Evolutionary conservation across 2,797 vertebrate species (phyloP).

Genomic region (Aeoliscus strigatus): DNA sequence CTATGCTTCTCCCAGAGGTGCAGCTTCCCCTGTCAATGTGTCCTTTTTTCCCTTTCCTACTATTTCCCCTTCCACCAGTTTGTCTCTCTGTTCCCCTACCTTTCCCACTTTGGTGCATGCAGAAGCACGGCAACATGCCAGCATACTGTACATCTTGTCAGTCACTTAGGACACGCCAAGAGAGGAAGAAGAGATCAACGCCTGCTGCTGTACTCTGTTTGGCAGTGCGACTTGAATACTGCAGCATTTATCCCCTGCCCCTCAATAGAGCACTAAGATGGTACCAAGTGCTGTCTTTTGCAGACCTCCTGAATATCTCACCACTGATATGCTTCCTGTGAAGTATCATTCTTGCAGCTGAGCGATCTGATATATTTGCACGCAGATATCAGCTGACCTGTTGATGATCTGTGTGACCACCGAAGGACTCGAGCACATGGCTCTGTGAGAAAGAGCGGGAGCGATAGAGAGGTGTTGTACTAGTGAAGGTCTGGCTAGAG

Average conservation of each 20-base stretch:
- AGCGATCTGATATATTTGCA: constrained; percentile 3
- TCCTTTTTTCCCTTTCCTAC: neutral
- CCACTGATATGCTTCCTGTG: constrained; percentile 30
- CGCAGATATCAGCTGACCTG: constrained; percentile 31
- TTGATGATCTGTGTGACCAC: constrained; percentile 35
- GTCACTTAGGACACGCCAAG: constrained; percentile 14
- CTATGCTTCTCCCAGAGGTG: constrained; percentile 7
- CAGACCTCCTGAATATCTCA: constrained; percentile 53
- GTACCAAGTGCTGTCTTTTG: constrained; percentile 60
- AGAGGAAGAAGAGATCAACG: constrained; percentile 16
- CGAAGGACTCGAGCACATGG: constrained; percentile 19
- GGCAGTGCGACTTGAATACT: constrained; percentile 18
- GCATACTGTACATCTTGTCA: constrained; percentile 9
- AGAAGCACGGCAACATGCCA: constrained; percentile 31
- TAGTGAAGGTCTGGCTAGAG: constrained; percentile 46
- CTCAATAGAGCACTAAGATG: constrained; percentile 53
- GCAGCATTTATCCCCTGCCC: constrained; percentile 33
- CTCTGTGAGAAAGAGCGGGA: constrained; percentile 21
- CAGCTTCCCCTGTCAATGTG: constrained; percentile 9
- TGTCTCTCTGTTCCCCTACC: constrained; percentile 7
- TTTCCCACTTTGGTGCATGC: constrained; percentile 17
- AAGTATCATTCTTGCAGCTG: no score
- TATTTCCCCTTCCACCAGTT: neutral
- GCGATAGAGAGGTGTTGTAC: constrained; percentile 28
- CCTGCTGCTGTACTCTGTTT: constrained; percentile 38